Percentiles rank a stretch among this genome's conserved stretches.
Conservation (phyloP, 2,797 vertebrate species). For the Coregonus suidteri region DNA sequence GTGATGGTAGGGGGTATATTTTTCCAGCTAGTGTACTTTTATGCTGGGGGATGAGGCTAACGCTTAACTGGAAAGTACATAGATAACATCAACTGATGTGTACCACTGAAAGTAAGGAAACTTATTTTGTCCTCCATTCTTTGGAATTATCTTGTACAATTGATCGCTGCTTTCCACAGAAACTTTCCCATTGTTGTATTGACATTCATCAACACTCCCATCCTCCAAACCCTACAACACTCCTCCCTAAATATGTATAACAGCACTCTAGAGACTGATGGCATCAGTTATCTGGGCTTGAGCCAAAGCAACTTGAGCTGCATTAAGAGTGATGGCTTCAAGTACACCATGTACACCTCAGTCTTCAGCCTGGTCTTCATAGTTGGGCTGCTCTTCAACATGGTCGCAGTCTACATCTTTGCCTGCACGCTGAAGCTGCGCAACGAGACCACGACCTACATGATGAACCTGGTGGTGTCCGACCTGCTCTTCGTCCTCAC, state of each 20-base stretch:
- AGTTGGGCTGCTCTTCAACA: slow-evolving; percentile 88
- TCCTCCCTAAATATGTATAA: slow-evolving; percentile 56
- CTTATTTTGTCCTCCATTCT: background rate
- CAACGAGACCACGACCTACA: slow-evolving; percentile 96
- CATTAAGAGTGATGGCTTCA: slow-evolving; percentile 85
- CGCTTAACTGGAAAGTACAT: background rate
- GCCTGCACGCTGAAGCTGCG: slow-evolving; percentile 83
- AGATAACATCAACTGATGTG: background rate
- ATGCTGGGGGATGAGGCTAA: background rate
- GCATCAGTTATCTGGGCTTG: slow-evolving; percentile 28
- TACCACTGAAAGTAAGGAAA: background rate
- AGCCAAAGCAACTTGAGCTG: slow-evolving; percentile 57
- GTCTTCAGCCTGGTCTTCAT: slow-evolving; percentile 92
- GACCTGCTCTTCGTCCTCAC: slow-evolving; percentile 94
- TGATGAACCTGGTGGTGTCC: slow-evolving; percentile 92
- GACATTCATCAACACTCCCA: background rate
- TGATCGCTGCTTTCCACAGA: background rate
- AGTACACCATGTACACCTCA: slow-evolving; percentile 86
- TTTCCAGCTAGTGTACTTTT: background rate
- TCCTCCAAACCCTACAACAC: background rate
- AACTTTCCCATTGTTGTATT: too few species aligned
- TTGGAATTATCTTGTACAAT: background rate
- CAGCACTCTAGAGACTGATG: background rate
- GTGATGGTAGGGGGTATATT: background rate
- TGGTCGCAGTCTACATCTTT: slow-evolving; percentile 90